phyloP scores from a whole-genome alignment of 2,888 invertebrate genomes.

The Polydrusus pterygomalis region DNA sequence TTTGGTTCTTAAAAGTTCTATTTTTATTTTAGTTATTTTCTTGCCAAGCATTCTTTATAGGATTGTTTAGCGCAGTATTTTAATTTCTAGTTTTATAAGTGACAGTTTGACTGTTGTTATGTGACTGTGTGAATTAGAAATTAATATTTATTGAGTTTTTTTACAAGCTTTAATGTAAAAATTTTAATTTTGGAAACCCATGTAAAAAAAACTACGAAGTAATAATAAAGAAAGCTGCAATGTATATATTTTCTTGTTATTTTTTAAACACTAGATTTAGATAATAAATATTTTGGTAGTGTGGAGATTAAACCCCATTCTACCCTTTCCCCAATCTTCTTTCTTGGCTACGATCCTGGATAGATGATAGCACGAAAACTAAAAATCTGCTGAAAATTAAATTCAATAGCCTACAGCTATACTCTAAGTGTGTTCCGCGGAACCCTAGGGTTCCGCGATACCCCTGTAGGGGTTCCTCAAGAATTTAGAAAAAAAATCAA shows the following conservation, averaged over 20 bases:
- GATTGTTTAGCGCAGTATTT: slow-evolving; percentile 60
- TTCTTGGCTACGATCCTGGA: no score
- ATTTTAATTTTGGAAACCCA: not conserved
- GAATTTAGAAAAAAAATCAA: no score
- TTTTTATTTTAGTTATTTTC: slow-evolving; percentile 52
- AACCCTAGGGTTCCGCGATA: no score
- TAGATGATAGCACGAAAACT: no score
- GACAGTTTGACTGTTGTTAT: slow-evolving; percentile 39
- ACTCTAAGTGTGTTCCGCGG: no score
- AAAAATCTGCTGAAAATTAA: no score
- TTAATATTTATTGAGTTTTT: slow-evolving; percentile 32
- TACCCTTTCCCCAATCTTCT: no score
- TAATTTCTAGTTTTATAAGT: slow-evolving; percentile 56
- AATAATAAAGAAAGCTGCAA: not conserved
- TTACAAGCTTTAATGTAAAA: slow-evolving; percentile 32
- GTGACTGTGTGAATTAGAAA: slow-evolving; percentile 34
- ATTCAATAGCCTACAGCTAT: no score
- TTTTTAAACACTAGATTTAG: no score
- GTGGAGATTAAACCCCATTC: no score
- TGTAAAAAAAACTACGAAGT: not conserved
- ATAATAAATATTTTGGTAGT: not conserved
- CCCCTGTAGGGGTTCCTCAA: no score
- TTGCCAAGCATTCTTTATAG: slow-evolving; percentile 61
- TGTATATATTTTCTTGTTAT: not conserved
- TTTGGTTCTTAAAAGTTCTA: not conserved